Conservation (phyloP, 2,113 vertebrate genomes). For the Bufo gargarizans region DNA sequence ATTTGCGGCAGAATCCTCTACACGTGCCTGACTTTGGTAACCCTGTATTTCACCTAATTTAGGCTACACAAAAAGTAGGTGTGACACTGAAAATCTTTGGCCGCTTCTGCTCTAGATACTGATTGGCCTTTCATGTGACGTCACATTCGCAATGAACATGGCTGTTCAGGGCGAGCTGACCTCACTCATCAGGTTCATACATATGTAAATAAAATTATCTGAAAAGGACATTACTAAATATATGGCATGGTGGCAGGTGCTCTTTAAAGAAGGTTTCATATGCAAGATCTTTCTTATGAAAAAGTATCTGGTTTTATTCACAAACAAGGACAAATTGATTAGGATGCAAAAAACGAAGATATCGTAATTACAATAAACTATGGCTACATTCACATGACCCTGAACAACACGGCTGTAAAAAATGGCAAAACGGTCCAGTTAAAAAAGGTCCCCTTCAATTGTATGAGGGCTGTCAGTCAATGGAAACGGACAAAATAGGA, state of each 20-base stretch:
- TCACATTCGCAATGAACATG: background rate
- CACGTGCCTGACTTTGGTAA: too few species aligned
- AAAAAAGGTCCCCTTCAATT: too few species aligned
- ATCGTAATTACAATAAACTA: too few species aligned
- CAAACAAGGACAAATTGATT: background rate
- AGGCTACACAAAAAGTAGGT: background rate
- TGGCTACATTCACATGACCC: too few species aligned
- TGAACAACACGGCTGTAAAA: too few species aligned
- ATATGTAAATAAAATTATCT: background rate
- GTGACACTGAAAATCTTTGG: background rate
- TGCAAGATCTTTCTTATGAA: background rate
- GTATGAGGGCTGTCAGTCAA: too few species aligned
- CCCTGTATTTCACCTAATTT: too few species aligned
- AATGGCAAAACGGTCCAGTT: too few species aligned
- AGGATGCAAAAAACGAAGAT: too few species aligned
- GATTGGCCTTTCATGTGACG: background rate
- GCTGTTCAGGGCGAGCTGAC: background rate
- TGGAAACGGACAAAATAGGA: too few species aligned
- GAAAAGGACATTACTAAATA: background rate
- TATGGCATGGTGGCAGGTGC: background rate
- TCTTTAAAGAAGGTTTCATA: background rate
- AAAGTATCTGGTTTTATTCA: background rate
- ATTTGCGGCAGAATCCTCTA: too few species aligned
- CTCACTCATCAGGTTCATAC: background rate
- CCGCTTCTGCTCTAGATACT: background rate